These are phyloP conservation scores for Sparus aurata DNA, from an alignment of 2,797 vertebrate species.

Conservation along the genomic window DNA sequence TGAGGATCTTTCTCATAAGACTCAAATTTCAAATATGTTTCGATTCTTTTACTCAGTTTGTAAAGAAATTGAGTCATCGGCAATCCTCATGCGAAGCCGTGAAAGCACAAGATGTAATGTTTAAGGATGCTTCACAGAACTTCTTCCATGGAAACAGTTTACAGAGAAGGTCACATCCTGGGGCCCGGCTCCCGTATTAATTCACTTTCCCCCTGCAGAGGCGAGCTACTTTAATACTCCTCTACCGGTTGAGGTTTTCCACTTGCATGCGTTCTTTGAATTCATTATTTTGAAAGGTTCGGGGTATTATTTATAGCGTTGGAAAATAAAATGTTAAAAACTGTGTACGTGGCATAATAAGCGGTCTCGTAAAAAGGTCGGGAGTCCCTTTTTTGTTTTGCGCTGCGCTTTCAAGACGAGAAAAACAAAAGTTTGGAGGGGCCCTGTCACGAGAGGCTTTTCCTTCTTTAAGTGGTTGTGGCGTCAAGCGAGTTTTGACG, in stretches of 20 bases:
- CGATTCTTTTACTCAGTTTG: background rate
- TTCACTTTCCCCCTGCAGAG: conserved; percentile 41
- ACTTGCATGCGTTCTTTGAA: conserved; percentile 57
- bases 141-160: conserved; percentile 36
- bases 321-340: conserved; percentile 55
- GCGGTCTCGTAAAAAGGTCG: conserved; percentile 22
- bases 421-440: conserved; percentile 33
- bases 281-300: conserved; percentile 72
- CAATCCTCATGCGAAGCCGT: background rate
- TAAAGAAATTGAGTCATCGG: background rate
- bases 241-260: conserved; percentile 38
- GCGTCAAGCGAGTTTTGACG: conserved; percentile 3
- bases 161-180: conserved; percentile 55
- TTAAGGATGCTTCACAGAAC: conserved; percentile 28
- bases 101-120: background rate
- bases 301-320: conserved; percentile 63
- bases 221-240: conserved; percentile 40
- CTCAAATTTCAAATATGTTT: too few relatives aligned
- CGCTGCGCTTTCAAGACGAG: conserved; percentile 10
- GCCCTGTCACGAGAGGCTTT: conserved; percentile 4
- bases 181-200: conserved; percentile 32
- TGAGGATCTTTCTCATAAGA: too few relatives aligned
- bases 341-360: conserved; percentile 46
- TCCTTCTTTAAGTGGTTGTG: background rate
- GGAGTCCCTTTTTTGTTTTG: background rate